Conservation (phyloP, 2,113 vertebrate species). For the Ageneiosus marmoratus region DNA sequence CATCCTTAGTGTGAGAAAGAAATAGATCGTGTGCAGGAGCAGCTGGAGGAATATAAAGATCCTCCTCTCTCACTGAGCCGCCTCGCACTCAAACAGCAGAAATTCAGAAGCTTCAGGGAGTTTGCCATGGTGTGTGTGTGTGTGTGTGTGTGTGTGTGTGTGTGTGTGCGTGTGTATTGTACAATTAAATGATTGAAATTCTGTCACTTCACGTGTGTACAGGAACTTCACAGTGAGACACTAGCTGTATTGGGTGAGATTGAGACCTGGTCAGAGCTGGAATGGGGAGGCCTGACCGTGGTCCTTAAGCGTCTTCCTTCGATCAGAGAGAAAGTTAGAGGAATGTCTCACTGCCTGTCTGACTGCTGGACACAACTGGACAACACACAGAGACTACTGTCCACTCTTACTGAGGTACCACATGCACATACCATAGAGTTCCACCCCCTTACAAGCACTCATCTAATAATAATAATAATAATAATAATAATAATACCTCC, state of each 20-base stretch:
- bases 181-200: not conserved
- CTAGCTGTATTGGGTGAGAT: constrained; percentile 66
- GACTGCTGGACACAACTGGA: constrained; percentile 81
- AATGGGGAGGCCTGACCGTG: constrained; percentile 68
- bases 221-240: constrained; percentile 76
- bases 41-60: constrained; percentile 72
- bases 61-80: constrained; percentile 79
- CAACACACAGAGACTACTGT: constrained; percentile 79
- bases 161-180: constrained; percentile 57
- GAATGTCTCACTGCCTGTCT: constrained; percentile 78
- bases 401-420: constrained; percentile 77
- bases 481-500: no score
- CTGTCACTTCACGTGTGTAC: not conserved
- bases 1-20: constrained; percentile 73
- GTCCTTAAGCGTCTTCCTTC: constrained; percentile 73
- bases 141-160: constrained; percentile 58
- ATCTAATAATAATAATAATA: constrained; percentile 11
- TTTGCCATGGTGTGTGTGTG: constrained; percentile 67
- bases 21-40: constrained; percentile 73
- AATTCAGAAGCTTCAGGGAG: constrained; percentile 73
- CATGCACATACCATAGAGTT: not conserved
- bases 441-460: not conserved
- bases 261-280: constrained; percentile 73
- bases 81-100: constrained; percentile 76
- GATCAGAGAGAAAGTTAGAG: constrained; percentile 70